A percentile compares a stretch with the other conserved stretches of the same genome.
Evolutionary conservation across 2,888 invertebrate genomes (phyloP).

Genomic region (Endotricha flammealis): DNA sequence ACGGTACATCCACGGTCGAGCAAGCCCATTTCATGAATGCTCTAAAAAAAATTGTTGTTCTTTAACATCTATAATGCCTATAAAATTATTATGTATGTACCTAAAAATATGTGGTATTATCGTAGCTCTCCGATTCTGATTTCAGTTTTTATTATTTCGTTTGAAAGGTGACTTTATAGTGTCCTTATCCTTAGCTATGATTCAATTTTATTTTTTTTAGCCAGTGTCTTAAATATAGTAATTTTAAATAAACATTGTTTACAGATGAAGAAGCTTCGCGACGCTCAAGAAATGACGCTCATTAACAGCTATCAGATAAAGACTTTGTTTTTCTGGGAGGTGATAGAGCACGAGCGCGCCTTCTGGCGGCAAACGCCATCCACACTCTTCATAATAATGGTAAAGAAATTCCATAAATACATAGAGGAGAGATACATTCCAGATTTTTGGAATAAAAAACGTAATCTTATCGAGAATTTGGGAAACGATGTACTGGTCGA

Average conservation of each 20-base stretch:
- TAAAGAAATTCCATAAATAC: conserved; percentile 47
- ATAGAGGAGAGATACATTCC: conserved; percentile 40
- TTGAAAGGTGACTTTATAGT: no score
- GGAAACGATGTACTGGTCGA: conserved; percentile 19
- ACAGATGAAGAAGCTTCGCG: conserved; percentile 72
- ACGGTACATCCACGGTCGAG: no score
- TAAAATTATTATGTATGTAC: no score
- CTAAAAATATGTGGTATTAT: no score
- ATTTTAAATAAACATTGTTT: no score
- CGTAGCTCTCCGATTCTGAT: no score
- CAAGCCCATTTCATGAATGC: no score
- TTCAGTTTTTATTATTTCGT: no score
- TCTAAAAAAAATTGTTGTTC: no score
- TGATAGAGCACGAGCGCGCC: conserved; percentile 29
- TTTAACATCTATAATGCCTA: no score
- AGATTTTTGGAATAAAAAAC: conserved; percentile 68
- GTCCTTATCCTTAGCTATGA: conserved; percentile 45
- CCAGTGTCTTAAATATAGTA: no score
- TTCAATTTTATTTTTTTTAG: no score
- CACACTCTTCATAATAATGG: conserved; percentile 53
- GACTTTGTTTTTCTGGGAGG: conserved; percentile 67
- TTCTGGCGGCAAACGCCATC: conserved; percentile 46
- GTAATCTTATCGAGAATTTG: conserved; percentile 57
- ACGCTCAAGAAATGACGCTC: conserved; percentile 50
- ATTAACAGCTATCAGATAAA: conserved; percentile 79